A percentile compares a stretch with the other conserved stretches of the same genome.
These are phyloP conservation scores for Luehdorfia chinensis DNA, from an alignment of 1,140 invertebrate species.

Conservation along the genomic window DNA sequence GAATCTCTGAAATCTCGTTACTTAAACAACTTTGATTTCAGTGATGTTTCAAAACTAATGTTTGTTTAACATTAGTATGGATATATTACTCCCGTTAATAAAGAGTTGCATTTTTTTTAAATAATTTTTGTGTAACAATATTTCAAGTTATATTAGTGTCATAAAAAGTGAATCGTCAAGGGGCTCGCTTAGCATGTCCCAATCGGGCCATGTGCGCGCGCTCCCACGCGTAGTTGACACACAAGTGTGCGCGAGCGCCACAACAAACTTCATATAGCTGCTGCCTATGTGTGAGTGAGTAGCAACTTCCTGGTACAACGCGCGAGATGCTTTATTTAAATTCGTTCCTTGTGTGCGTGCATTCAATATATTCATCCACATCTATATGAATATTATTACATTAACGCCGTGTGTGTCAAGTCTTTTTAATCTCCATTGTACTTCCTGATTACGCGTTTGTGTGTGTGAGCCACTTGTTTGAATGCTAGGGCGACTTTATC, in stretches of 20 bases:
- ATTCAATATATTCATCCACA: constrained; percentile 65
- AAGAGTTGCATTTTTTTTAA: no score
- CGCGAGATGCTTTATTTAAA: constrained; percentile 74
- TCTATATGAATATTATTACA: constrained; percentile 68
- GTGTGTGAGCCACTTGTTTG: constrained; percentile 74
- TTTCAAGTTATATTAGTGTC: constrained; percentile 57
- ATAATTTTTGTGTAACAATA: no score
- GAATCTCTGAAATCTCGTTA: no score
- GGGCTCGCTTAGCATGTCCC: constrained; percentile 69
- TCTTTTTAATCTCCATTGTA: constrained; percentile 74
- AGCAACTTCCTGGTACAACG: constrained; percentile 74
- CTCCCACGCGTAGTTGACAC: constrained; percentile 68
- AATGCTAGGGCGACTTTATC: constrained; percentile 74
- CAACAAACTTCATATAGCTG: constrained; percentile 46
- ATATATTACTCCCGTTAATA: no score
- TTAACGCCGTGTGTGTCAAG: constrained; percentile 66
- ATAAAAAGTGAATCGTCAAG: constrained; percentile 71
- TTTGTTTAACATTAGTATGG: no score
- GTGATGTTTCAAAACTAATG: no score
- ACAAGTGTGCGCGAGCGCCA: constrained; percentile 70
- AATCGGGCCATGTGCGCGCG: constrained; percentile 74
- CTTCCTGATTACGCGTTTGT: constrained; percentile 69
- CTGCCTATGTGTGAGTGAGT: constrained; percentile 55
- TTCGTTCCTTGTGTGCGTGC: constrained; percentile 64
- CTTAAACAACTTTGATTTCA: no score